Evolutionary conservation across 2,888 invertebrate species (phyloP).

Genomic region (Nasonovia ribisnigri): DNA sequence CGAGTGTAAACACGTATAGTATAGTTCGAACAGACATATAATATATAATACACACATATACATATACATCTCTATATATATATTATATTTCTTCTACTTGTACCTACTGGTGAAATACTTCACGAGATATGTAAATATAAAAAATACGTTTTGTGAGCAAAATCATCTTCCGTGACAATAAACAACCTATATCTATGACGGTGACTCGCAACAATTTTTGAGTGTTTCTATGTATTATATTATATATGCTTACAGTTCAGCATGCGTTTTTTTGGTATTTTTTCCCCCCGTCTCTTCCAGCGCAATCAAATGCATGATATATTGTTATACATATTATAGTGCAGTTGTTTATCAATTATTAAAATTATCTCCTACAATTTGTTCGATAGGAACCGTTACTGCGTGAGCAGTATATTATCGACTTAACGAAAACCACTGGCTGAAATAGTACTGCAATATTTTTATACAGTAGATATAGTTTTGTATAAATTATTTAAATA

Average conservation of each 20-base stretch:
- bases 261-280: background rate
- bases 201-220: conserved; percentile 41
- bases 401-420: background rate
- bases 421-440: background rate
- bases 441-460: conserved; percentile 19
- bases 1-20: conserved; percentile 16
- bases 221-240: background rate
- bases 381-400: background rate
- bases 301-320: background rate
- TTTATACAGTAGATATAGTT: background rate
- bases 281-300: background rate
- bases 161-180: conserved; percentile 57
- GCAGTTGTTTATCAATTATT: background rate
- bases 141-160: conserved; percentile 27
- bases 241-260: background rate
- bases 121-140: conserved; percentile 6
- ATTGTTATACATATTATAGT: background rate
- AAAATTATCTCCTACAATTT: background rate
- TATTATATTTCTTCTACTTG: conserved; percentile 11
- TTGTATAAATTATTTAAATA: background rate
- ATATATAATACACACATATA: background rate
- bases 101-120: conserved; percentile 6
- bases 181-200: conserved; percentile 27
- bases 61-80: background rate
- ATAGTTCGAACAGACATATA: background rate